These are phyloP conservation scores for Clarias laeviceps DNA, from an alignment of 2,797 vertebrate genomes.

Conservation along the genomic window DNA sequence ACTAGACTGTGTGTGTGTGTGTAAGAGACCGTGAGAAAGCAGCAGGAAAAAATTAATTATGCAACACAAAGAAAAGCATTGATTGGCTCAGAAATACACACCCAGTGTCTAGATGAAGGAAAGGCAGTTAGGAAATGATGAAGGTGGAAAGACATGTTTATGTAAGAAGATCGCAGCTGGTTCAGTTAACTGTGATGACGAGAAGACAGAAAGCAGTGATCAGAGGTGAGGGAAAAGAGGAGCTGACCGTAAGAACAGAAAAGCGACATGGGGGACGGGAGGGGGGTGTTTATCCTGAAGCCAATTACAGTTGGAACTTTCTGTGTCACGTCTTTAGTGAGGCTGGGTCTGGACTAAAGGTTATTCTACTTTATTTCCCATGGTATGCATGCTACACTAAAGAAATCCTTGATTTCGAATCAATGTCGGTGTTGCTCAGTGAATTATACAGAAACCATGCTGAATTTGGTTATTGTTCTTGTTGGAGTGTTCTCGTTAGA, in stretches of 20 bases:
- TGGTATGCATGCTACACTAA: neutral
- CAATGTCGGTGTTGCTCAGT: neutral
- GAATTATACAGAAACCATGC: neutral
- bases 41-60: neutral
- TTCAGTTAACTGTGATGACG: neutral
- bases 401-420: neutral
- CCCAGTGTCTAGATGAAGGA: neutral
- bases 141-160: neutral
- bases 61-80: conserved; percentile 9
- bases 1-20: neutral
- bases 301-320: neutral
- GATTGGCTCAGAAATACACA: neutral
- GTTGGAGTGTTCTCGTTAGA: neutral
- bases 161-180: neutral
- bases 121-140: neutral
- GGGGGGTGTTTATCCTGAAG: neutral
- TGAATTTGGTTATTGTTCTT: neutral
- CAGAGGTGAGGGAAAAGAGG: neutral
- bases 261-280: neutral
- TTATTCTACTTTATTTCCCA: neutral
- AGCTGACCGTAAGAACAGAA: neutral
- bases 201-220: neutral
- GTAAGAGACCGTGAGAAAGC: conserved; percentile 7
- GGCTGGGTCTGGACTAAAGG: neutral
- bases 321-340: neutral